A percentile compares a stretch with the other conserved stretches of the same genome.
Evolutionary conservation across 2,888 invertebrate species (phyloP).

Genomic region (Atethmia centrago): DNA sequence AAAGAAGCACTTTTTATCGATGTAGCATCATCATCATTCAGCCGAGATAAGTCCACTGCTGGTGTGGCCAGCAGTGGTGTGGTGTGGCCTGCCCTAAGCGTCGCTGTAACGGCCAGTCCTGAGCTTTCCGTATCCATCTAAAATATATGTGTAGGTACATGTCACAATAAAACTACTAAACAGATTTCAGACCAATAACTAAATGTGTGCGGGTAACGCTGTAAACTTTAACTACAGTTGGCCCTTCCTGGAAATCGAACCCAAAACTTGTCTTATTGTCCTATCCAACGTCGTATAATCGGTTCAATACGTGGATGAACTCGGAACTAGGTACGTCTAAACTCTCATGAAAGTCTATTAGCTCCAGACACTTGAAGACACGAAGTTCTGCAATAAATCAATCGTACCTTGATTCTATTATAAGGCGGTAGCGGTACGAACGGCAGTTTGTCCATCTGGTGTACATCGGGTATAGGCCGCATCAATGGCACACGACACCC

Average conservation of each 20-base stretch:
- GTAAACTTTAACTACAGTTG: too few species aligned
- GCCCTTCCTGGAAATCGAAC: background rate
- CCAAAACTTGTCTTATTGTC: background rate
- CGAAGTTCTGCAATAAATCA: conserved; percentile 16
- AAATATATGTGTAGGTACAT: too few species aligned
- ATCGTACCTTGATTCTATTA: conserved; percentile 84
- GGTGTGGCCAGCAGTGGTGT: background rate
- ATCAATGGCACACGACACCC: conserved; percentile 84
- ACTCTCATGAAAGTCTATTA: background rate
- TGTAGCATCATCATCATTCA: background rate
- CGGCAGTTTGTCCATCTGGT: conserved; percentile 81
- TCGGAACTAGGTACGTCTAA: background rate
- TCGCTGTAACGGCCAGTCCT: background rate
- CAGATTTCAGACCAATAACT: background rate
- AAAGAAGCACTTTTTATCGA: background rate
- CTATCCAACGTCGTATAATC: background rate
- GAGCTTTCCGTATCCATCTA: background rate
- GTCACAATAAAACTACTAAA: background rate
- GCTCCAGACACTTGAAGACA: background rate
- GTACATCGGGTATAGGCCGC: conserved; percentile 83
- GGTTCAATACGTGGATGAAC: background rate
- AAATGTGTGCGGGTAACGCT: background rate
- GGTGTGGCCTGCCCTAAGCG: background rate
- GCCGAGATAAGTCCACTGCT: background rate
- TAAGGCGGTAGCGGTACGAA: conserved; percentile 85